Evolutionary conservation across 2,113 vertebrate species (phyloP), one percentile per base, ranked within the genome.

Genomic region (Pomatorhinus ruficollis): DNA sequence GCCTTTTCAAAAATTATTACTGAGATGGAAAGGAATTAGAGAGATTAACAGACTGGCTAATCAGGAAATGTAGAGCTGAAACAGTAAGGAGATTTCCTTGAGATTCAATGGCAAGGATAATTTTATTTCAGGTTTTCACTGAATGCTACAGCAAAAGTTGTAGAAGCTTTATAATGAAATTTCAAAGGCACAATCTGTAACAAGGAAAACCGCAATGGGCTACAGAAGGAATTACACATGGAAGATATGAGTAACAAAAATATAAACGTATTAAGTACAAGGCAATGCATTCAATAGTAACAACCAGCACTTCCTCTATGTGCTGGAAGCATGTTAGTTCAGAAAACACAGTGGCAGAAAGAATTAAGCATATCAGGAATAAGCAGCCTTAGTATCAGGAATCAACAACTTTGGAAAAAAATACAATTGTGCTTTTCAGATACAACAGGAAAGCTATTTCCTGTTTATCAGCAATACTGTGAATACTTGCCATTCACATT

Each of bases 91-190:
- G 28, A 93, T 83, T 87, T 95, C 65, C 53, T 54, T 64, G 31
- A 80, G 66, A 93, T 84, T 68, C 74, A 56, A 30, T 23, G 40
- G 52, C 22, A 64, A 47, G 40, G 84, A 40, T 87, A 68, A 93
- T 87, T 84, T 94, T 71, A 79, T 83, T 91, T 94, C 40, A 47
- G 25, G 40, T 85, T 95, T 91, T 91, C 56, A 76, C 37, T 61
- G 47, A 92, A 87, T 1, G 0, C 44, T 64, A 21, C 1, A 1
- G 53, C 17, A 90, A 61, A 93, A 91, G 45, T 11, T 12, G 35
- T 54, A 81, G 69, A 45, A 87, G 77, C 31, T 89, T 84, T 63
- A 44, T 70, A 81, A 94, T 39, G 33, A 79, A 86, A 96, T 94
- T 74, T 66, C 35, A 65, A 86, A 80, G 66, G 30, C 40, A 91